phyloP scores from a whole-genome alignment of 1,140 invertebrate genomes.

The Zaprionus ornatus region DNA sequence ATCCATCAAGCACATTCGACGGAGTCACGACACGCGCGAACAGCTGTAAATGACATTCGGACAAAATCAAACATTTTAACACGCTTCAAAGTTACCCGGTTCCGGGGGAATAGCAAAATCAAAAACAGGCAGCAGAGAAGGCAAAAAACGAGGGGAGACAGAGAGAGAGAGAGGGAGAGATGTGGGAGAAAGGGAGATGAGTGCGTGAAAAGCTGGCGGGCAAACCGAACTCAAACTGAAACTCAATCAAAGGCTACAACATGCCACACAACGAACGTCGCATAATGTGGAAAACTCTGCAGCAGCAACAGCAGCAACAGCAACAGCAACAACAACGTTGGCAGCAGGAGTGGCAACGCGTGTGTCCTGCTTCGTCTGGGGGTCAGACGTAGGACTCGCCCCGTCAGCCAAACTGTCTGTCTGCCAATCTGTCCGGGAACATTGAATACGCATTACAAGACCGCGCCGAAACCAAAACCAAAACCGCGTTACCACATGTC shows the following conservation, averaged over 20 bases:
- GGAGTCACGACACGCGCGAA: slow-evolving; percentile 47
- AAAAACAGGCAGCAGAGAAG: not conserved
- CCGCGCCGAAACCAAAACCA: slow-evolving; percentile 75
- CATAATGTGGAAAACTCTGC: slow-evolving; percentile 73
- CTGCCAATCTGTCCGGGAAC: slow-evolving; percentile 66
- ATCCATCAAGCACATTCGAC: slow-evolving; percentile 52
- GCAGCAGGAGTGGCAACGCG: slow-evolving; percentile 42
- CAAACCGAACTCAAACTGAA: slow-evolving; percentile 47
- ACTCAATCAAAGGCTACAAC: slow-evolving; percentile 75
- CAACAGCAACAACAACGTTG: slow-evolving; percentile 19
- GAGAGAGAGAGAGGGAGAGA: not conserved
- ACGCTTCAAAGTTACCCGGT: slow-evolving; percentile 68
- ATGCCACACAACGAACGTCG: slow-evolving; percentile 56
- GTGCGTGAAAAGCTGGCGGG: slow-evolving; percentile 65
- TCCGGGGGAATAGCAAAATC: slow-evolving; percentile 34
- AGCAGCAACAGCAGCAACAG: slow-evolving; percentile 11
- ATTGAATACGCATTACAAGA: slow-evolving; percentile 81
- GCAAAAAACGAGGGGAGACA: not conserved
- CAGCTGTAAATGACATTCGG: slow-evolving; percentile 79
- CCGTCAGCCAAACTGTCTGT: slow-evolving; percentile 46
- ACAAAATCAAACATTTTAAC: slow-evolving; percentile 81
- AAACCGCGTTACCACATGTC: slow-evolving; percentile 81
- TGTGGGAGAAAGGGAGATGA: slow-evolving; percentile 50
- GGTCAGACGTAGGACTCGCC: slow-evolving; percentile 62
- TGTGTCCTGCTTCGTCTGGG: slow-evolving; percentile 73